Base-by-base conservation (phyloP, 1,140 invertebrate species). In the Heliconius eleuchia region DNA sequence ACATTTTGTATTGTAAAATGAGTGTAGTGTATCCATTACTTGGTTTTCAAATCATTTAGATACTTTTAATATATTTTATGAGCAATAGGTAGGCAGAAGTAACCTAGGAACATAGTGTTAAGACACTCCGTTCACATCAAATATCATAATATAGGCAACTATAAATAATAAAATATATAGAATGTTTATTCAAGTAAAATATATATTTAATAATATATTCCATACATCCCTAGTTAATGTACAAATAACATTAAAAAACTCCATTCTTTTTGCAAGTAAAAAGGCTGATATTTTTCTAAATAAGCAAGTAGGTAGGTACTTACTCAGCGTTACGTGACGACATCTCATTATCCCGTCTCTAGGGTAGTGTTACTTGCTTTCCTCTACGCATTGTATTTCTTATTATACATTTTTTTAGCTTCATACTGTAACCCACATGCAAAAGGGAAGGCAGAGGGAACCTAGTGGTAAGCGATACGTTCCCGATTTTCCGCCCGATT, bases 311-410 rank as follows among this genome's bases (percentile, higher is more conserved):
- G 55, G 19, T 23, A 9, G 19, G 55, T 60, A 27, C 57, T 60
- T 30, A 9, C 57, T 23, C 23, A 23, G 23, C 19, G 50, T 19
- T 27, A 37, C 50, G 73, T 74, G 57, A 57, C 73, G 46, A 74
- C 50, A 50, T 74, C 73, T 55, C 42, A 57, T 74, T 74, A 74
- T 74, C 50, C 27, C 16, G 55, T 57, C 73, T 55, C 50, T 34
- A 23, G 27, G 42, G 73, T 57, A 16, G 19, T 74, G 27, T 74
- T 74, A 30, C 57, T 60, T 27, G n/a, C 19, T 30, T 60, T 27
- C 3, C 3, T 60, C 0, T 60, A 27, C n/a, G 23, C 30, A 27
- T 23, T 27, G 11, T 60, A 30, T 23, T 60, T 60, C 9, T 30
- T 11, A 27, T 60, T 60, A 11, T 27, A 9, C 7, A 60, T 19